Evolutionary conservation across 2,113 vertebrate genomes (phyloP).

Genomic region (Ammospiza nelsoni): DNA sequence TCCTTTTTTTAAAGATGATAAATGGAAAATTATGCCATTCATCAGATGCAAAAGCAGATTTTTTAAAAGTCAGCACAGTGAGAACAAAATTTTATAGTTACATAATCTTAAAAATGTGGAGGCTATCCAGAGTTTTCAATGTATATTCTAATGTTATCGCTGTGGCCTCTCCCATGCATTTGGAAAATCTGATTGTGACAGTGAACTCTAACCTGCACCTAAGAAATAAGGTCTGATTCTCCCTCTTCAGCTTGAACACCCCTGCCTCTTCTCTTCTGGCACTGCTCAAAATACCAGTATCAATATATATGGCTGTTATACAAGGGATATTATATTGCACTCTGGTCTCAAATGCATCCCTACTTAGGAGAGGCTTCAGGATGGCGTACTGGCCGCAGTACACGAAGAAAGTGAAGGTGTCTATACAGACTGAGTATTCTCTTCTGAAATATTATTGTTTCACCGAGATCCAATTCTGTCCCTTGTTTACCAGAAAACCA

Average conservation of each 20-base stretch:
- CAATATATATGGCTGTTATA: background rate
- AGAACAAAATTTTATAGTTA: background rate
- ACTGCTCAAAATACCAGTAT: background rate
- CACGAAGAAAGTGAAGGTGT: background rate
- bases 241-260: accelerated
- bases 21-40: background rate
- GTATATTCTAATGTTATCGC: background rate
- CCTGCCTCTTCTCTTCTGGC: accelerated
- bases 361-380: background rate
- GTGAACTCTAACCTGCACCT: background rate
- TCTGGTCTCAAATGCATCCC: background rate
- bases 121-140: background rate
- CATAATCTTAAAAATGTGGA: background rate
- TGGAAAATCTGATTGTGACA: background rate
- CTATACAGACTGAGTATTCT: background rate
- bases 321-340: background rate
- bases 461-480: background rate
- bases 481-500: background rate
- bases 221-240: background rate
- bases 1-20: background rate
- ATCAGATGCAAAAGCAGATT: background rate
- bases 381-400: background rate
- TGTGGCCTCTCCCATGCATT: background rate
- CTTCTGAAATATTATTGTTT: background rate
- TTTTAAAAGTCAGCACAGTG: background rate